Evolutionary conservation across 30 jellyfish, hydroid and myxozoan genomes (phyloP).

Genomic region (Aurelia coerulea): DNA sequence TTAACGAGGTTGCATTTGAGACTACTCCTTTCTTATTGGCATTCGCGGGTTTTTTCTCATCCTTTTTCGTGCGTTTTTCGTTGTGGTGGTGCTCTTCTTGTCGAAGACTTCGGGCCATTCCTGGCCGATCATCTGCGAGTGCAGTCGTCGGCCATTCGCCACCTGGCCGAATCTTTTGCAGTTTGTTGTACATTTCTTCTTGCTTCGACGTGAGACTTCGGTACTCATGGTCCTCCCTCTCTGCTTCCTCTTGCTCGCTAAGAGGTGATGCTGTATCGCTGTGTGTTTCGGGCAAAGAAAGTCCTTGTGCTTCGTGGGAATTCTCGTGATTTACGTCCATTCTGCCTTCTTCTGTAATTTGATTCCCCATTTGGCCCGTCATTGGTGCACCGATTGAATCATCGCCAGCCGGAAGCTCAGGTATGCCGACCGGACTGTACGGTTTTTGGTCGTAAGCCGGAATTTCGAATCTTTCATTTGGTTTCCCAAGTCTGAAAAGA

Average conservation of each 20-base stretch:
- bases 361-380: slow-evolving; percentile 12
- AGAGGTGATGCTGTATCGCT: slow-evolving; percentile 75
- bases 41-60: not conserved
- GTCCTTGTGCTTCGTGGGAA: slow-evolving; percentile 20
- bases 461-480: slow-evolving; percentile 53
- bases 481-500: slow-evolving; percentile 25
- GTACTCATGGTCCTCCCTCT: slow-evolving; percentile 91
- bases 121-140: slow-evolving; percentile 26
- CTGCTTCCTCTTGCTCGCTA: slow-evolving; percentile 94
- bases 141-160: slow-evolving; percentile 75
- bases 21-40: slow-evolving; percentile 27
- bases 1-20: slow-evolving; percentile 24
- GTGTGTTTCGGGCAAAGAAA: slow-evolving; percentile 80
- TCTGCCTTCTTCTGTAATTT: slow-evolving; percentile 47
- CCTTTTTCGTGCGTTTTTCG: slow-evolving; percentile 63
- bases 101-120: slow-evolving; percentile 16
- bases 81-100: slow-evolving; percentile 25
- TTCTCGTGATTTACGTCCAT: slow-evolving; percentile 26
- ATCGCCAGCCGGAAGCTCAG: slow-evolving; percentile 71
- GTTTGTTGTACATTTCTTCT: slow-evolving; percentile 74
- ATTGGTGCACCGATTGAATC: slow-evolving; percentile 60
- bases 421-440: slow-evolving; percentile 63
- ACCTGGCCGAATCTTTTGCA: slow-evolving; percentile 70
- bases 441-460: slow-evolving; percentile 38
- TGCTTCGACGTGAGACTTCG: slow-evolving; percentile 64